Evolutionary conservation across 2,797 vertebrate species (phyloP).

Genomic region (Rousettus madagascariensis): DNA sequence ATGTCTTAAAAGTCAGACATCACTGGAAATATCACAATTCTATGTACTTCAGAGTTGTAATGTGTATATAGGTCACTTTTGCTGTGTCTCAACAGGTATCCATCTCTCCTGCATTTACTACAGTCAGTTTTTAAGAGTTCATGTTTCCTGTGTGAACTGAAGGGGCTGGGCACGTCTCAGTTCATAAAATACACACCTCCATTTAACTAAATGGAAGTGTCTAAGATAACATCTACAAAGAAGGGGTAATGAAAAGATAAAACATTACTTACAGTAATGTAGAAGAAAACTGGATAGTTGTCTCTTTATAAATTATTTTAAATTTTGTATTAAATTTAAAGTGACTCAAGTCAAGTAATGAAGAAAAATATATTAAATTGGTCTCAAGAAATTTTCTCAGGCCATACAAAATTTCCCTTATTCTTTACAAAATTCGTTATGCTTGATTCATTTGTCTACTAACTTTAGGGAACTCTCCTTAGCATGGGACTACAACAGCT

Average conservation of each 20-base stretch:
- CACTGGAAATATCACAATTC: slow-evolving; percentile 70
- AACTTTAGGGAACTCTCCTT: slow-evolving; percentile 29
- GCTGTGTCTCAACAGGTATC: slow-evolving; percentile 48
- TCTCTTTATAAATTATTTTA: slow-evolving; percentile 49
- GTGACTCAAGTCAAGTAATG: slow-evolving; percentile 57
- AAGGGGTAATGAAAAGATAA: slow-evolving; percentile 11
- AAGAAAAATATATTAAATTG: slow-evolving; percentile 60
- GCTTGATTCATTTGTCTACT: not conserved
- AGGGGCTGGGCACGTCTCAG: slow-evolving; percentile 67
- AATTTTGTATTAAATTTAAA: slow-evolving; percentile 62
- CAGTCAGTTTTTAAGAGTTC: slow-evolving; percentile 56
- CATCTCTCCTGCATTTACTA: slow-evolving; percentile 60
- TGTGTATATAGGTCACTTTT: slow-evolving; percentile 59
- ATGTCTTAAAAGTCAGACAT: slow-evolving; percentile 75
- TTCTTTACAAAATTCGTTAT: not conserved
- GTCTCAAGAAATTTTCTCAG: slow-evolving; percentile 58
- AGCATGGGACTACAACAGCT: not conserved
- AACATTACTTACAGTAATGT: not conserved
- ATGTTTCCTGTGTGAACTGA: slow-evolving; percentile 58
- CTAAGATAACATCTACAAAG: slow-evolving; percentile 30
- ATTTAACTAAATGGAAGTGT: slow-evolving; percentile 67
- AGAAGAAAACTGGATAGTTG: slow-evolving; percentile 1
- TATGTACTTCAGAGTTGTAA: slow-evolving; percentile 70
- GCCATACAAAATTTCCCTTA: slow-evolving; percentile 61
- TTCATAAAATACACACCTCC: slow-evolving; percentile 64